Percentiles rank a stretch among this genome's conserved stretches.
These are phyloP conservation scores for Halocynthia roretzi DNA, from an alignment of 23 tunicate species.

Conservation along the genomic window DNA sequence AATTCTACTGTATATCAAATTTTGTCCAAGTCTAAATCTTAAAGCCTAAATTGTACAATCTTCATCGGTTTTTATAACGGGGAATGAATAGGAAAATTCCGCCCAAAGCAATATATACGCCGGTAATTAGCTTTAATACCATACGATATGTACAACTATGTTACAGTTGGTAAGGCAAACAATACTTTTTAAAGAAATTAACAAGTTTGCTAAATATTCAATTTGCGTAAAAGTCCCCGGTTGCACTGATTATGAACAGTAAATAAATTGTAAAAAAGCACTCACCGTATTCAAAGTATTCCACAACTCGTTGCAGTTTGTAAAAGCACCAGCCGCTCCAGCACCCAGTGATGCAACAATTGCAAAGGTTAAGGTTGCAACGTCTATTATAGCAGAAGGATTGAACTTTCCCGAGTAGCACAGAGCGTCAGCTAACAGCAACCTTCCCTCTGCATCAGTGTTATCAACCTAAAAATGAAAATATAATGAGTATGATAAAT, in stretches of 20 bases:
- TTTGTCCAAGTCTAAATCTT: no score
- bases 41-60: background rate
- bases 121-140: background rate
- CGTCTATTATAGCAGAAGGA: constrained; percentile 61
- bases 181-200: background rate
- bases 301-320: constrained; percentile 58
- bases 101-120: background rate
- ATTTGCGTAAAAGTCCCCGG: background rate
- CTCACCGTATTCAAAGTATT: constrained; percentile 38
- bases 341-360: constrained; percentile 74
- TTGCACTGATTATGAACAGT: background rate
- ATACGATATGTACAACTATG: background rate
- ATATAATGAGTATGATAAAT: background rate
- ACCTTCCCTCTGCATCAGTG: constrained; percentile 96
- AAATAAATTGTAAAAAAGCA: background rate
- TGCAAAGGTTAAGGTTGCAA: constrained; percentile 88
- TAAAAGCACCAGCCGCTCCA: constrained; percentile 53
- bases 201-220: background rate
- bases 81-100: no score
- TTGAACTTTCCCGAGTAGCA: constrained; percentile 52
- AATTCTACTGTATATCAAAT: no score
- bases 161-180: background rate
- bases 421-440: constrained; percentile 79
- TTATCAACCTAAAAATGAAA: constrained; percentile 58
- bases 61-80: background rate